Percentiles rank a stretch among this genome's conserved stretches.
Evolutionary conservation across 2,113 vertebrate genomes (phyloP).

Genomic region (Myocastor coypus): DNA sequence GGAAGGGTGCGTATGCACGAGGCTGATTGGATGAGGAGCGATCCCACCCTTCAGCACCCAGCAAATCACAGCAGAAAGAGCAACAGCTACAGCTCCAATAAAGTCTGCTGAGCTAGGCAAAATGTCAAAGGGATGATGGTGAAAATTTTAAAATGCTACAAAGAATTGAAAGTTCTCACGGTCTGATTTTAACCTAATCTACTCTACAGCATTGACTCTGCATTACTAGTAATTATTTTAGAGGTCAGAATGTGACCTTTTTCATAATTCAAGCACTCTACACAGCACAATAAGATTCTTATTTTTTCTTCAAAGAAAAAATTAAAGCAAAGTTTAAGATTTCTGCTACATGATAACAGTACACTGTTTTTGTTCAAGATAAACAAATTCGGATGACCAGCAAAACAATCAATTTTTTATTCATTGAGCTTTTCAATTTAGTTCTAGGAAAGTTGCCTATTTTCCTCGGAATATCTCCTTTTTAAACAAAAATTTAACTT

Average conservation of each 20-base stretch:
- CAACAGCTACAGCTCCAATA: not conserved
- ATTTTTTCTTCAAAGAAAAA: slow-evolving; percentile 29
- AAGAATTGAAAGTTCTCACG: not conserved
- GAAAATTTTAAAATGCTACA: not conserved
- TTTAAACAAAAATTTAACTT: slow-evolving; percentile 14
- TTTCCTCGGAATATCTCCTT: not conserved
- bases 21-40: too few relatives aligned
- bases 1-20: not conserved
- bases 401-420: not conserved
- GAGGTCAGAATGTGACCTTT: slow-evolving; percentile 42
- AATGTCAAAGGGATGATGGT: not conserved
- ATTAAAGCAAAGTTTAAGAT: slow-evolving; percentile 37
- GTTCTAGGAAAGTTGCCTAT: not conserved
- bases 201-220: not conserved
- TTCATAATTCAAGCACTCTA: not conserved
- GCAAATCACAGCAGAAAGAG: not conserved
- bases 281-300: not conserved
- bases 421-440: not conserved
- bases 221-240: slow-evolving; percentile 40
- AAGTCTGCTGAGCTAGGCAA: not conserved
- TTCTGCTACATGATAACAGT: not conserved
- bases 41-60: fast-evolving
- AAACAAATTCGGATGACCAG: not conserved
- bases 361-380: not conserved
- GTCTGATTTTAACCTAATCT: slow-evolving; percentile 13